phyloP scores from a whole-genome alignment of 1,140 invertebrate species.

The Achatina immaculata region DNA sequence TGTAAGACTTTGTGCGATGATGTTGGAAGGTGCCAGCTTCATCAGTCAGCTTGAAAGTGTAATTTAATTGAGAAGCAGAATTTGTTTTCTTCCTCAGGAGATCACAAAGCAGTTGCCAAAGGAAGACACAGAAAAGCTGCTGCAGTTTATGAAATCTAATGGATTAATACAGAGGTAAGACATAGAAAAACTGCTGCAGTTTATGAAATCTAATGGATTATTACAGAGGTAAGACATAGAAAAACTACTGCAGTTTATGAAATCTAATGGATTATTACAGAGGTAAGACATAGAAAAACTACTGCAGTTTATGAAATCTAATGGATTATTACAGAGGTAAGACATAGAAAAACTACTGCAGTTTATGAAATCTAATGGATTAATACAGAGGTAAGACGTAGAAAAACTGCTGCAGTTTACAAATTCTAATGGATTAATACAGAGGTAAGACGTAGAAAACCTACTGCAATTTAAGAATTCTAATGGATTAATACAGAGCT shows the following conservation, averaged over 20 bases:
- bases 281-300: slow-evolving; percentile 74
- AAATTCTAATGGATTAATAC: too few relatives aligned
- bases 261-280: slow-evolving; percentile 72
- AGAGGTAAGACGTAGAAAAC: slow-evolving; percentile 76
- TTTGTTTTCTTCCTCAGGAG: slow-evolving; percentile 58
- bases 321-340: slow-evolving; percentile 75
- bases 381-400: slow-evolving; percentile 76
- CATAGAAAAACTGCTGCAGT: slow-evolving; percentile 72
- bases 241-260: slow-evolving; percentile 74
- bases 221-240: slow-evolving; percentile 73
- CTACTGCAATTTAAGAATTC: too few relatives aligned
- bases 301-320: slow-evolving; percentile 73
- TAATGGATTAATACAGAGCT: too few relatives aligned
- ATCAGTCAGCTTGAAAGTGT: too few relatives aligned
- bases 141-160: slow-evolving; percentile 73
- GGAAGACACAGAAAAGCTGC: slow-evolving; percentile 75
- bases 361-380: too few relatives aligned
- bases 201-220: slow-evolving; percentile 72
- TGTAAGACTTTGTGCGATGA: too few relatives aligned
- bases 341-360: too few relatives aligned
- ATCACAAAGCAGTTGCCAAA: slow-evolving; percentile 75
- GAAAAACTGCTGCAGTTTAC: too few relatives aligned
- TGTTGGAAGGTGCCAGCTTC: too few relatives aligned
- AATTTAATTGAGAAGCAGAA: too few relatives aligned
- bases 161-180: slow-evolving; percentile 74